These are phyloP conservation scores for Trissoscelio sp. DNA, from an alignment of 2,888 invertebrate genomes.

Conservation along the genomic window DNA sequence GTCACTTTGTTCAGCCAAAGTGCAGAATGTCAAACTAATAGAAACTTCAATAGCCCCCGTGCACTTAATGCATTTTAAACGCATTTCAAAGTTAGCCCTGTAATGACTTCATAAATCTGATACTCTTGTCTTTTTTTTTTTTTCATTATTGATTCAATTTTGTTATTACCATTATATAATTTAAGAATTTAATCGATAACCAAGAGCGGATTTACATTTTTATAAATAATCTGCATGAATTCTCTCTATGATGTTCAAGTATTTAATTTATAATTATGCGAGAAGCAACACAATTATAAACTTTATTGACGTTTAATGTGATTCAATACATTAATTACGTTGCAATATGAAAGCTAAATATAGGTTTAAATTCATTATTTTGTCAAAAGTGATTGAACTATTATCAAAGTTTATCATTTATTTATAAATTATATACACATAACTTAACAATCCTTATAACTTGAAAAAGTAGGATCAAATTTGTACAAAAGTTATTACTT, in stretches of 20 bases:
- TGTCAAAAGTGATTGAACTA: no score
- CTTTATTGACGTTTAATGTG: no score
- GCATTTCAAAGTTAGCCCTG: slow-evolving; percentile 55
- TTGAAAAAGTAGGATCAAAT: no score
- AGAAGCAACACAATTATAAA: neutral
- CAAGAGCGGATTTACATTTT: neutral
- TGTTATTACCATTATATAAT: slow-evolving; percentile 9
- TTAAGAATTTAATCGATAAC: slow-evolving; percentile 7
- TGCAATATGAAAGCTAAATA: no score
- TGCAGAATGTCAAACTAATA: slow-evolving; percentile 63
- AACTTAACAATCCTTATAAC: neutral
- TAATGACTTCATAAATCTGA: slow-evolving; percentile 11
- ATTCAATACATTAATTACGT: no score
- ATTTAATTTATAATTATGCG: neutral
- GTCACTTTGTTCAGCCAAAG: slow-evolving; percentile 36
- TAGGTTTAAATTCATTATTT: no score
- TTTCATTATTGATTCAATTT: slow-evolving; percentile 14
- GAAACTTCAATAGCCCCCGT: slow-evolving; percentile 41
- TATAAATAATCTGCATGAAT: neutral
- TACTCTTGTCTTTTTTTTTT: slow-evolving; percentile 4
- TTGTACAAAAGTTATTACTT: slow-evolving; percentile 23
- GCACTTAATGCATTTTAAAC: slow-evolving; percentile 50
- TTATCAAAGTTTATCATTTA: neutral
- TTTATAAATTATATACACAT: neutral
- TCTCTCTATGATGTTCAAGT: neutral